Percentiles rank a stretch among this genome's conserved stretches.
Conservation (phyloP, 1,140 invertebrate genomes). For the Phenacoccus solenopsis region DNA sequence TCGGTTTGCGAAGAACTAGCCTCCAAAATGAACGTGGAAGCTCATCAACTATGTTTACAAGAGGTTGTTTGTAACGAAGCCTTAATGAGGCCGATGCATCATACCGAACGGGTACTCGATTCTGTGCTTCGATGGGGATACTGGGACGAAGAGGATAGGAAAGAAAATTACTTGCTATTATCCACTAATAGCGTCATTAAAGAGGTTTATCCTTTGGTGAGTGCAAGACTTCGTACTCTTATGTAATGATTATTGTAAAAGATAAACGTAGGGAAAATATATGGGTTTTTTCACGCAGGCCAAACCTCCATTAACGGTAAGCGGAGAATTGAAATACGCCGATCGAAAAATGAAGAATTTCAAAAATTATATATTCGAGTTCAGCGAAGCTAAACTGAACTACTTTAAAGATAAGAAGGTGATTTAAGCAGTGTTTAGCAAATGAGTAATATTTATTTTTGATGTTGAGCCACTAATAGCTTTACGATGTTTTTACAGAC, state of each 20-base stretch:
- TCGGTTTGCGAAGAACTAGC: conserved; percentile 56
- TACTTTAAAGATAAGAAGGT: conserved; percentile 67
- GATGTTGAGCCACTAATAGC: conserved; percentile 33
- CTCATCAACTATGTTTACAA: conserved; percentile 53
- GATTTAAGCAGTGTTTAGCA: conserved; percentile 27
- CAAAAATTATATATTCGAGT: conserved; percentile 61
- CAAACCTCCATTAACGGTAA: conserved; percentile 43
- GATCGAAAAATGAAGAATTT: conserved; percentile 60
- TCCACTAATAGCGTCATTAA: conserved; percentile 40
- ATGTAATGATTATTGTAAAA: no score
- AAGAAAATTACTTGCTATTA: conserved; percentile 65
- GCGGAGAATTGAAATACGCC: conserved; percentile 63
- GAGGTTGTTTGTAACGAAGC: conserved; percentile 60
- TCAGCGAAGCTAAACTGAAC: conserved; percentile 60
- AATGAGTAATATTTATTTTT: not conserved
- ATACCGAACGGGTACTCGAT: conserved; percentile 57
- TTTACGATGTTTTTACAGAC: conserved; percentile 36
- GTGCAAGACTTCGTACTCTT: conserved; percentile 6
- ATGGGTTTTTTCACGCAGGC: conserved; percentile 31
- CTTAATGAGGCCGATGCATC: conserved; percentile 60
- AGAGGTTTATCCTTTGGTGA: conserved; percentile 39
- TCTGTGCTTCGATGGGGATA: conserved; percentile 61
- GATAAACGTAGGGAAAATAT: no score
- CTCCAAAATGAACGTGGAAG: conserved; percentile 41
- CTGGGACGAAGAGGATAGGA: conserved; percentile 68